Conservation (phyloP, 2,888 invertebrate species). For the Lycophotia porphyrea region DNA sequence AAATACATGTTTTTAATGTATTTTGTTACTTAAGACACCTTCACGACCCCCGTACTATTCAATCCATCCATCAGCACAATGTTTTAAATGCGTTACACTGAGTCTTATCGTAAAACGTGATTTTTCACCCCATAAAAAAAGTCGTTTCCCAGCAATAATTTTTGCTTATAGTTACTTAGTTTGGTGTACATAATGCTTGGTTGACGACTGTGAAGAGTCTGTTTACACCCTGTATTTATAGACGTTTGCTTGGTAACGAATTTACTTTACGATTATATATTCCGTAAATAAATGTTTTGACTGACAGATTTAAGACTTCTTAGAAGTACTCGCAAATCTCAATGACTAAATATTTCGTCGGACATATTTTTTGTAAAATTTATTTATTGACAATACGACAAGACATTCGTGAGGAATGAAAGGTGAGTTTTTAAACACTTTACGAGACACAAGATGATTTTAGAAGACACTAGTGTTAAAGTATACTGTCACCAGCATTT, state of each 20-base stretch:
- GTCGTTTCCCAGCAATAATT: no score
- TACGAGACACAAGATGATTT: neutral
- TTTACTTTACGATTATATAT: slow-evolving; percentile 44
- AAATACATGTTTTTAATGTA: no score
- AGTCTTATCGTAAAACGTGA: no score
- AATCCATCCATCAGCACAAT: no score
- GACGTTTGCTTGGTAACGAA: slow-evolving; percentile 29
- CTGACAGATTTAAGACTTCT: slow-evolving; percentile 55
- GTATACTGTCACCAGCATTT: neutral
- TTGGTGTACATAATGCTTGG: no score
- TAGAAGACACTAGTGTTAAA: neutral
- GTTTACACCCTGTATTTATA: no score
- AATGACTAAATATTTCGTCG: slow-evolving; percentile 10
- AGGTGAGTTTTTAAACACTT: neutral
- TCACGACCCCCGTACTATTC: no score
- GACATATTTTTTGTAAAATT: slow-evolving; percentile 20
- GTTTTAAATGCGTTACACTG: no score
- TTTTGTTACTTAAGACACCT: no score
- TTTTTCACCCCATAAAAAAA: no score
- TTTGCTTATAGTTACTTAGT: no score
- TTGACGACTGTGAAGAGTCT: no score
- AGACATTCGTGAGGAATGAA: slow-evolving; percentile 1
- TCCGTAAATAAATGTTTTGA: slow-evolving; percentile 42
- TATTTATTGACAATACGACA: slow-evolving; percentile 4
- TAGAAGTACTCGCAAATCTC: slow-evolving; percentile 26